phyloP scores from a whole-genome alignment of 2,113 vertebrate species.

The Poecile atricapillus region DNA sequence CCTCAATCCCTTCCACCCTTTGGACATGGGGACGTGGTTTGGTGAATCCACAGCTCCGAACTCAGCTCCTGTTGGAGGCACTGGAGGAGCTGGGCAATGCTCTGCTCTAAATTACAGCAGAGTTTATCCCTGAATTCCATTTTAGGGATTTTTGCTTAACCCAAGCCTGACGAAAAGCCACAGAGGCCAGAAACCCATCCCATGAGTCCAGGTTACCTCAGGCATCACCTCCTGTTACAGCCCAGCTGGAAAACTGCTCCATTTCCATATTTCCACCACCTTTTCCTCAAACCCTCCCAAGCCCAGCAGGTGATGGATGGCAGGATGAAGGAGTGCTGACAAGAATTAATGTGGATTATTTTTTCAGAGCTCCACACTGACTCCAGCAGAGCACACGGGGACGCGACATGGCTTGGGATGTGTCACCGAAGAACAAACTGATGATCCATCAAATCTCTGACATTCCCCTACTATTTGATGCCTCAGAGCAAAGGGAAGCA shows the following conservation, averaged over 20 bases:
- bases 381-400: background rate
- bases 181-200: background rate
- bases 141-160: background rate
- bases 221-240: background rate
- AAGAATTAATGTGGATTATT: background rate
- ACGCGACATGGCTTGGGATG: background rate
- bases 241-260: background rate
- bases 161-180: background rate
- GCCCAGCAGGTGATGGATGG: background rate
- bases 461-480: background rate
- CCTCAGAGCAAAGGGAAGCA: background rate
- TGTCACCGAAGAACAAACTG: background rate
- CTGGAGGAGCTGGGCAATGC: background rate
- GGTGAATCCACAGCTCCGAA: background rate
- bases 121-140: background rate
- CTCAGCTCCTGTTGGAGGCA: background rate
- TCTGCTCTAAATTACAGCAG: background rate
- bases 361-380: background rate
- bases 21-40: fast-evolving
- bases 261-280: background rate
- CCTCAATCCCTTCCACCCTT: background rate
- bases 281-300: background rate
- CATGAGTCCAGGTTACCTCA: fast-evolving
- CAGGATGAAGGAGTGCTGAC: background rate
- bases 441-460: background rate